Evolutionary conservation across 2,113 vertebrate genomes (phyloP).

Genomic region (Panurus biarmicus): DNA sequence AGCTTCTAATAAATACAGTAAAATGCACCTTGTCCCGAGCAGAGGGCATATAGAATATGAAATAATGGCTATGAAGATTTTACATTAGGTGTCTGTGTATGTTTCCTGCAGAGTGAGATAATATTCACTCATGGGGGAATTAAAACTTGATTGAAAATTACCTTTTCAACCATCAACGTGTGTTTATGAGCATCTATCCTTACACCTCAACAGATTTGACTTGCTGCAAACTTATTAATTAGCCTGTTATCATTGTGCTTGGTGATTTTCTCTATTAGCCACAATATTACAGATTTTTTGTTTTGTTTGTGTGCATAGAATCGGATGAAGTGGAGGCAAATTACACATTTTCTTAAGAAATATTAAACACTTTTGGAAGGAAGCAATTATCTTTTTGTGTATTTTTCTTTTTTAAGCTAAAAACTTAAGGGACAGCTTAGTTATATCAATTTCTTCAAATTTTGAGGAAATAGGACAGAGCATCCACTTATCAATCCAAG

Average conservation of each 20-base stretch:
- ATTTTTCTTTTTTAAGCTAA: neutral
- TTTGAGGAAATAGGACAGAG: neutral
- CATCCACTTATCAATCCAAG: neutral
- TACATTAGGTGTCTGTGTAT: neutral
- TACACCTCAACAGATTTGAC: neutral
- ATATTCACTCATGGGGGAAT: neutral
- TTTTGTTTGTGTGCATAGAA: neutral
- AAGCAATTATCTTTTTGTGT: neutral
- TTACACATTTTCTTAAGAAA: neutral
- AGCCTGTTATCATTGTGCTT: neutral
- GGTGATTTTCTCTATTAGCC: slow-evolving; percentile 17
- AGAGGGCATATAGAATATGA: neutral
- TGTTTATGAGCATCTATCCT: slow-evolving; percentile 10
- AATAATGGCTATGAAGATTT: neutral
- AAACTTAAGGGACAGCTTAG: neutral
- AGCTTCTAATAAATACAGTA: neutral
- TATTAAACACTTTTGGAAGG: neutral
- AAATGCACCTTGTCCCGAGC: neutral
- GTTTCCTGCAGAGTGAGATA: neutral
- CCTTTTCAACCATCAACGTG: slow-evolving; percentile 6
- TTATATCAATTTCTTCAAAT: neutral
- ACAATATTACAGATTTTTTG: neutral
- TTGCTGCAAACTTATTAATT: slow-evolving; percentile 25
- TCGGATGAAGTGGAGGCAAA: neutral
- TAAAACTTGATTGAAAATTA: neutral